Base-by-base conservation (phyloP, 2,888 invertebrate species). In the Drosophila kokeensis region DNA sequence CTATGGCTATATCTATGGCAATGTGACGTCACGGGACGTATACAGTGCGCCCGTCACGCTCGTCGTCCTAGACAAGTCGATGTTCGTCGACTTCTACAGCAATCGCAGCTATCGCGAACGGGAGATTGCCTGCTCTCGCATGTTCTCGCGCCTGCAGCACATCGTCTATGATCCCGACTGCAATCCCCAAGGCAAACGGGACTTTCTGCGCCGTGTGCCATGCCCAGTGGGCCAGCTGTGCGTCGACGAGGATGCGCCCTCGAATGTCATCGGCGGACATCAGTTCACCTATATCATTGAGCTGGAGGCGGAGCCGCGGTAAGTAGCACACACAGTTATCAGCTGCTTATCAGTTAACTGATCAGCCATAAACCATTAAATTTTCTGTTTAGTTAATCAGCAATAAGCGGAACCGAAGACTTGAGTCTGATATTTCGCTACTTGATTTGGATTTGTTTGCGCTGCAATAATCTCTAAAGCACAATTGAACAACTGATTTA, bases 231-330 rank as follows among this genome's bases (percentile, higher is more conserved):
- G 95, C 32, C 92, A 95, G 76, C 92, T 98, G 2, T 99, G 99
- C 93, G 92, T 94, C 45, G 99, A 99, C 93, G 99, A 98, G 93
- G 98, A 97, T 93, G 95, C 95, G 69, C 95, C 97, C 30, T 95
- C 95, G 93, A 97, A 97, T 94, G 98, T 99, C 3, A 95, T 99
- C 15, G 95, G 96, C 84, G 96, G 96, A 57, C 96, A 97, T 93
- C 99, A 99, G 93, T 98, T 99, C 93, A 99, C 99, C 1, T 99
- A 97, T 94, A 96, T 97, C 73, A 96, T 99, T 73, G 96, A 97
- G 91, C 97, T 99, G 93, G 95, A 96, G 71, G 96, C 96, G 82
- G 97, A 98, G 92, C 98, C 99, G 67, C 96, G 98, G 97, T 97
- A 94, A 89, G 90, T 75, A 27, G 10, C 15, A 2, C 13, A 30